Conservation (phyloP, 1,140 invertebrate genomes). For the Panagrolaimus sp. region DNA sequence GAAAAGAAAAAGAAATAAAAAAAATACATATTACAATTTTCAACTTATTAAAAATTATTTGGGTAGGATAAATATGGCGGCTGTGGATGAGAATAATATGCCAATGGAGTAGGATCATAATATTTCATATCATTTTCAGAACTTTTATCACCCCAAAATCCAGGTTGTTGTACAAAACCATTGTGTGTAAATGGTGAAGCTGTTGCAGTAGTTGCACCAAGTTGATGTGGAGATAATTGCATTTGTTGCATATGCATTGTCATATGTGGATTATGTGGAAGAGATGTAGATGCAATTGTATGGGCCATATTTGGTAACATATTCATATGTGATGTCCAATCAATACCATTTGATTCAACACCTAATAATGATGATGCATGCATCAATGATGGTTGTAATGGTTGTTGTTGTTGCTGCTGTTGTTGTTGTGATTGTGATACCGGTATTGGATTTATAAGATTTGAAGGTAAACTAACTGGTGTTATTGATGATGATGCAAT, state of each 20-base stretch:
- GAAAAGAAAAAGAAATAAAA: no score
- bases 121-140: background rate
- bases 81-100: background rate
- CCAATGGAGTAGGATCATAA: background rate
- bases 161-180: background rate
- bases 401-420: background rate
- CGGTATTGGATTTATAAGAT: background rate
- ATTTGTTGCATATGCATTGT: conserved; percentile 9
- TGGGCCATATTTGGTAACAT: background rate
- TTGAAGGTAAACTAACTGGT: background rate
- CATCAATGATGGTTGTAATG: no score
- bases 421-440: background rate
- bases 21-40: no score
- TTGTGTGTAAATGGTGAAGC: background rate
- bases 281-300: background rate
- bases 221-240: conserved; percentile 10
- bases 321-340: background rate
- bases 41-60: no score
- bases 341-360: background rate
- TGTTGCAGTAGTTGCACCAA: background rate
- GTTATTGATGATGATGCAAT: background rate
- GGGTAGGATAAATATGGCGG: no score
- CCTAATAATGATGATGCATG: no score
- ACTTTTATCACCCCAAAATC: background rate
- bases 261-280: background rate